phyloP scores from a whole-genome alignment of 2,888 invertebrate species.

The Sicus ferrugineus region DNA sequence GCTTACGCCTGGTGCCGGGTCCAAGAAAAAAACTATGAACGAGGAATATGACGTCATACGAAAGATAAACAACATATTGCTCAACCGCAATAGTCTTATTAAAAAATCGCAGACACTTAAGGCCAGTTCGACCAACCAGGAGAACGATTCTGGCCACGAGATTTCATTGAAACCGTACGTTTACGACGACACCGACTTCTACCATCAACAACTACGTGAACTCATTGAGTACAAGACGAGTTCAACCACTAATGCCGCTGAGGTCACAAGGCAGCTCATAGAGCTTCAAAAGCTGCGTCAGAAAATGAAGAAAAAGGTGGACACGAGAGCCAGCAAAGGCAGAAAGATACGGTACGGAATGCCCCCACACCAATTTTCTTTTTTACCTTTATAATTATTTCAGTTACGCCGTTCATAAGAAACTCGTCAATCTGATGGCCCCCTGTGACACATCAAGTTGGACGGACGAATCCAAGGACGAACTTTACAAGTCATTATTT shows the following conservation, averaged over 20 bases:
- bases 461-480: slow-evolving; percentile 81
- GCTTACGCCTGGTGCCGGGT: slow-evolving; percentile 71
- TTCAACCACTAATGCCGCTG: slow-evolving; percentile 82
- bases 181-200: slow-evolving; percentile 97
- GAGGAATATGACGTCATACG: slow-evolving; percentile 67
- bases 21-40: slow-evolving; percentile 66
- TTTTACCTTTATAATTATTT: slow-evolving; percentile 18
- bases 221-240: slow-evolving; percentile 91
- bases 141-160: background rate
- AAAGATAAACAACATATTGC: slow-evolving; percentile 85
- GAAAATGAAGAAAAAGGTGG: slow-evolving; percentile 92
- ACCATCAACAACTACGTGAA: slow-evolving; percentile 90
- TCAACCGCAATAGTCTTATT: slow-evolving; percentile 78
- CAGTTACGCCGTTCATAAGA: slow-evolving; percentile 80
- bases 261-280: slow-evolving; percentile 88
- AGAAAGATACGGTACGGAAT: slow-evolving; percentile 74
- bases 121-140: slow-evolving; percentile 57
- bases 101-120: slow-evolving; percentile 67
- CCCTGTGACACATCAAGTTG: slow-evolving; percentile 74
- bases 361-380: background rate
- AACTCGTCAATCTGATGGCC: slow-evolving; percentile 91
- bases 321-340: slow-evolving; percentile 94
- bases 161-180: slow-evolving; percentile 77
- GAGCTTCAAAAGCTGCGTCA: slow-evolving; percentile 89
- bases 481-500: slow-evolving; percentile 84